Conservation (phyloP, 1,140 invertebrate genomes). For the Brachionus sp. region DNA sequence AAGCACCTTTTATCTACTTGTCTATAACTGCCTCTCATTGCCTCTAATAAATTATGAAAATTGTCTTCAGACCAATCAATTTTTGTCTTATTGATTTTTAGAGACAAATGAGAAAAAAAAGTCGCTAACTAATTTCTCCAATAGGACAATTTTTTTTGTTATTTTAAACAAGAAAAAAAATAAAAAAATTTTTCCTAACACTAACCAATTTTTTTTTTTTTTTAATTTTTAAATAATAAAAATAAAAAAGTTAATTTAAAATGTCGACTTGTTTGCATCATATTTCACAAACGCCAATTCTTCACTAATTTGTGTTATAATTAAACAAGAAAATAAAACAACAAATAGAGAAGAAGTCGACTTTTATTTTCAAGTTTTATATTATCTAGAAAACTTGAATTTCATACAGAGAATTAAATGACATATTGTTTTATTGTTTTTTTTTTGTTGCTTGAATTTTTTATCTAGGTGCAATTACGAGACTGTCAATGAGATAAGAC, state of each 20-base stretch:
- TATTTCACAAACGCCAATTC: background rate
- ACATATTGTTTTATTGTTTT: background rate
- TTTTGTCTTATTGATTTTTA: background rate
- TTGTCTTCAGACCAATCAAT: background rate
- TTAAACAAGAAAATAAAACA: background rate
- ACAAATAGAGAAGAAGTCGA: conserved; percentile 1
- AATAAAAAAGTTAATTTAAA: conserved; percentile 20
- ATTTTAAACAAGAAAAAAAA: background rate
- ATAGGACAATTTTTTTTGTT: background rate
- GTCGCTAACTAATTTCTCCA: background rate
- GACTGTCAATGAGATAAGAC: background rate
- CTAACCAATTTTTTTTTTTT: no score
- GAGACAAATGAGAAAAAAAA: conserved; percentile 27
- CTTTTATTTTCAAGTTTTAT: conserved; percentile 9
- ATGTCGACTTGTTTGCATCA: conserved; percentile 41
- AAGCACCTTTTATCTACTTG: no score
- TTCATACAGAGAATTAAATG: conserved; percentile 17
- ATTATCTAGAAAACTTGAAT: conserved; percentile 28
- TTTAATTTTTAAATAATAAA: background rate
- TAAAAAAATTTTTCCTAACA: no score
- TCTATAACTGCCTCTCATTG: no score
- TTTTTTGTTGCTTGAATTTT: background rate
- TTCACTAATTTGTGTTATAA: background rate
- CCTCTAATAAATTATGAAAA: background rate
- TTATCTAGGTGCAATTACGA: conserved; percentile 6